A percentile compares a stretch with the other conserved stretches of the same genome.
phyloP scores from a whole-genome alignment of 2,888 invertebrate species.

The Pediacus dermestoides region DNA sequence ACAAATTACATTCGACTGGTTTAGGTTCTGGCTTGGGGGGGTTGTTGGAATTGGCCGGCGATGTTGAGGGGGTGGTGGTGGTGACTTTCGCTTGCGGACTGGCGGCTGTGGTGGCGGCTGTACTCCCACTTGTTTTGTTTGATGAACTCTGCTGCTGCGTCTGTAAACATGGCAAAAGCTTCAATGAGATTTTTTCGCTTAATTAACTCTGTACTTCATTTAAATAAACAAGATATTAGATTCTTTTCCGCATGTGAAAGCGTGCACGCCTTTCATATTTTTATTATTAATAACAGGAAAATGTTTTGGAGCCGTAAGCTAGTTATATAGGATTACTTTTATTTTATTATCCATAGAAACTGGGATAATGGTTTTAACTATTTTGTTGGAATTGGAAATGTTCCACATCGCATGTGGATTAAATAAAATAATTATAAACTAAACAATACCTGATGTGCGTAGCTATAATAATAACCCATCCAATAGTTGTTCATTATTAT shows the following conservation, averaged over 20 bases:
- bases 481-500: slow-evolving; percentile 23
- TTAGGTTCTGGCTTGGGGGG: slow-evolving; percentile 62
- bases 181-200: slow-evolving; percentile 23
- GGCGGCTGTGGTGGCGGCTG: slow-evolving; percentile 28
- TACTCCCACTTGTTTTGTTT: slow-evolving; percentile 34
- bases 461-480: slow-evolving; percentile 19
- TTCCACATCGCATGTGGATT: no score
- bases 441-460: not conserved
- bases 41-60: slow-evolving; percentile 41
- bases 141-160: slow-evolving; percentile 37
- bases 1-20: slow-evolving; percentile 92
- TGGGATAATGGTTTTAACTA: no score
- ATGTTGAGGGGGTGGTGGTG: slow-evolving; percentile 43
- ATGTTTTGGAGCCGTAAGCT: no score
- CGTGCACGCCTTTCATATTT: no score
- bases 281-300: no score
- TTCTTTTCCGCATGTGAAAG: not conserved
- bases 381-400: no score
- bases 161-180: slow-evolving; percentile 28
- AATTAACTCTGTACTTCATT: slow-evolving; percentile 20
- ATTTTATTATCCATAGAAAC: no score
- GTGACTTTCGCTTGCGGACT: slow-evolving; percentile 46
- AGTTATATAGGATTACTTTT: no score
- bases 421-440: no score
- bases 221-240: slow-evolving; percentile 17